These are phyloP conservation scores for Scelioninae gen. 1 DNA, from an alignment of 2,888 invertebrate genomes.

Conservation along the genomic window DNA sequence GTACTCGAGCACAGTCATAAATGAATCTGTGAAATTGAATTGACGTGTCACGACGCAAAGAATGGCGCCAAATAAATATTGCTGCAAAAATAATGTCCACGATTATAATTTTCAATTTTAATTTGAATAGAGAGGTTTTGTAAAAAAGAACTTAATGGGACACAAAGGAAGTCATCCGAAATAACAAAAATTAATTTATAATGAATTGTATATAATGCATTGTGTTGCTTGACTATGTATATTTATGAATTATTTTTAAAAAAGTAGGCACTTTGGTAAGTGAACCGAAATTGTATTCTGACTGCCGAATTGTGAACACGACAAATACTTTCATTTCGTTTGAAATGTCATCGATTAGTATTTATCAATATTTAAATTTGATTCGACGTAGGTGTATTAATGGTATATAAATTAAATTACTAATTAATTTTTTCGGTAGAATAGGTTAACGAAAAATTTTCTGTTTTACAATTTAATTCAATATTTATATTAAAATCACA, in stretches of 20 bases:
- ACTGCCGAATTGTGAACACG: neutral
- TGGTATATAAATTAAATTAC: neutral
- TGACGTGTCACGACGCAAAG: neutral
- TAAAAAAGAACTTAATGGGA: neutral
- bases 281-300: neutral
- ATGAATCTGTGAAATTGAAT: neutral
- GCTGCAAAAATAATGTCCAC: too few relatives aligned
- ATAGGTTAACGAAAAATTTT: neutral
- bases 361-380: neutral
- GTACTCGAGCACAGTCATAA: too few relatives aligned
- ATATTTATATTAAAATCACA: neutral
- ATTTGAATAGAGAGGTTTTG: neutral
- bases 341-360: neutral
- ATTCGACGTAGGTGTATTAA: neutral
- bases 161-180: neutral
- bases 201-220: neutral
- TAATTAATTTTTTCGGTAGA: neutral
- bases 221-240: neutral
- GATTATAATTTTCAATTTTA: neutral
- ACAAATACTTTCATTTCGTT: neutral
- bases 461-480: neutral
- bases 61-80: neutral
- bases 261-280: neutral
- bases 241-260: neutral
- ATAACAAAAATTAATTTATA: neutral